A percentile compares a stretch with the other conserved stretches of the same genome.
phyloP scores from a whole-genome alignment of 2,797 vertebrate genomes.

The Mallotus villosus region DNA sequence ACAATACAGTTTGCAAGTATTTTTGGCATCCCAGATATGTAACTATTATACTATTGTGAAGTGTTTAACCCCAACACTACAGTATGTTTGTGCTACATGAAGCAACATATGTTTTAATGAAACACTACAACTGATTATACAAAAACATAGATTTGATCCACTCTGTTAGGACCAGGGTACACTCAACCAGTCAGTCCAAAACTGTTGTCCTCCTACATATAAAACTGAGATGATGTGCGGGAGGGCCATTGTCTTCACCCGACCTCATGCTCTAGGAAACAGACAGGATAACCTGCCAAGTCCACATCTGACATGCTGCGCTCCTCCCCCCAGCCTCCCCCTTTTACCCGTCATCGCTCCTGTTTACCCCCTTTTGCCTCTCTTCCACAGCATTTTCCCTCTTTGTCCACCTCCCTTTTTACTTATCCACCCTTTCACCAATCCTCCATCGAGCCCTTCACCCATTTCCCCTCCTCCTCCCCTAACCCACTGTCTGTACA shows the following conservation, averaged over 20 bases:
- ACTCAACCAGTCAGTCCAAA: constrained; percentile 6
- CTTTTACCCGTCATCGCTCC: neutral
- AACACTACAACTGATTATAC: neutral
- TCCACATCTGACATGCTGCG: constrained; percentile 1
- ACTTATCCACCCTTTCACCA: neutral
- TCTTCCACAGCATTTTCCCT: neutral
- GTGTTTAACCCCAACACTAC: neutral
- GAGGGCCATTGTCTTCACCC: constrained; percentile 22
- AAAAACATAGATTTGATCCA: neutral
- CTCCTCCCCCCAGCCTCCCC: neutral
- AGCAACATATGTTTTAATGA: neutral
- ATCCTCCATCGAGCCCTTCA: no score
- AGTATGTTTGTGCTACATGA: neutral
- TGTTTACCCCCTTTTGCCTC: neutral
- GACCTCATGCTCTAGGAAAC: constrained; percentile 39
- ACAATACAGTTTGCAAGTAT: constrained; percentile 8
- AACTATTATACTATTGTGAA: neutral
- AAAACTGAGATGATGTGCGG: neutral
- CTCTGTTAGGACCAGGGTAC: neutral
- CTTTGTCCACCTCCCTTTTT: constrained; percentile 18
- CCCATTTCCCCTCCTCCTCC: neutral
- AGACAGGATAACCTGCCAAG: constrained; percentile 43
- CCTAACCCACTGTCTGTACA: neutral
- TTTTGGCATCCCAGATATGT: neutral
- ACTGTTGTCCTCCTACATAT: neutral